Base-by-base conservation (phyloP, 37 sponge, comb jelly and placozoan species). In the Axinella damicornis region DNA sequence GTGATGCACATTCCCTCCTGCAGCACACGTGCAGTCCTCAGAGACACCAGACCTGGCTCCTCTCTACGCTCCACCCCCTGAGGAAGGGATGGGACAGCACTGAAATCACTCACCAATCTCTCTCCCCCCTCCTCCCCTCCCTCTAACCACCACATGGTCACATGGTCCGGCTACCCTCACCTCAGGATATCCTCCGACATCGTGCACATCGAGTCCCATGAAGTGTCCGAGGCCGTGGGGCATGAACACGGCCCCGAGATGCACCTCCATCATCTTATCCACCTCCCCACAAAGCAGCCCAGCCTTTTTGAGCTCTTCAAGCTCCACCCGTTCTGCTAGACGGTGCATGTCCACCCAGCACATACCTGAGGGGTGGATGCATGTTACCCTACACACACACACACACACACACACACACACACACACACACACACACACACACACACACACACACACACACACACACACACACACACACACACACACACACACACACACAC, bases 141-240 rank as follows among this genome's bases (percentile, higher is more conserved):
- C 46, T 9, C 9, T 4, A 9, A 9, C 9, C 46, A 46, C 9
- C 6, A 12, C 6, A 46, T 9, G 9, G 46, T 46, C 46, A 46
- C 9, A 9, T 46, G 46, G 9, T 9, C 46, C 9, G 46, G 6
- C 46, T 24, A 17, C 22, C 30, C 76, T 65, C 41, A 90, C 98
- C 85, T 91, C 87, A 33, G 94, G 94, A 61, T 96, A 96, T 27
- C 96, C 96, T 58, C 99, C 99, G 13, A 99, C 99, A 84, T 99
- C 99, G 66, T 99, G 99, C 5, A 83, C 89, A 77, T 99, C 99
- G 30, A 86, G 53, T 12, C 99, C 97, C 86, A 99, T 91, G 81
- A 99, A 93, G 83, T 99, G 99, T 5, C 99, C 99, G 20, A 99
- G 89, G 27, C 99, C 97, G 76, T 99, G 99, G 9, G 99, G 99